A percentile compares a stretch with the other conserved stretches of the same genome.
Evolutionary conservation across 2,888 invertebrate species (phyloP).

Genomic region (Baccha elongata): DNA sequence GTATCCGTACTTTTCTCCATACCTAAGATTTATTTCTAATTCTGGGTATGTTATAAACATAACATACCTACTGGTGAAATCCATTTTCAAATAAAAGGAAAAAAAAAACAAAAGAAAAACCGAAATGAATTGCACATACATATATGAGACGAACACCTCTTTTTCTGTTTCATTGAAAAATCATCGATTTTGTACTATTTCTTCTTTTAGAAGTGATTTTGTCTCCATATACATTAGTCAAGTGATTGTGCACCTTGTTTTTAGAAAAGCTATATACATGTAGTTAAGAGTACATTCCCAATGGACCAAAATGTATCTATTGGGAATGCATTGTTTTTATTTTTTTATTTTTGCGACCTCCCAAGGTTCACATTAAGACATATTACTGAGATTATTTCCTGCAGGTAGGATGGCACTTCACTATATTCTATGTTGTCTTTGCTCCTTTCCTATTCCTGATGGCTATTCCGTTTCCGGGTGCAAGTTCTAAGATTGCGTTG

Average conservation of each 20-base stretch:
- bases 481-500: background rate
- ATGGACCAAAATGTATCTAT: constrained; percentile 1
- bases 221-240: constrained; percentile 22
- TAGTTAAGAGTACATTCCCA: too few species aligned
- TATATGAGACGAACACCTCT: constrained; percentile 21
- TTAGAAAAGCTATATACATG: constrained; percentile 30
- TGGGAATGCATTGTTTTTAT: constrained; percentile 47
- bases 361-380: constrained; percentile 53
- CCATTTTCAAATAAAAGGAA: background rate
- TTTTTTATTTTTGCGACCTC: constrained; percentile 41
- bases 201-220: constrained; percentile 14
- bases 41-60: too few species aligned
- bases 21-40: too few species aligned
- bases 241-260: constrained; percentile 30
- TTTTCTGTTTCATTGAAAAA: constrained; percentile 37
- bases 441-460: constrained; percentile 30
- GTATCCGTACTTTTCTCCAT: too few species aligned
- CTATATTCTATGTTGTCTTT: constrained; percentile 8
- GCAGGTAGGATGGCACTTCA: background rate
- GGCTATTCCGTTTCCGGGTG: background rate
- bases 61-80: background rate
- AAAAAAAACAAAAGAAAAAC: background rate
- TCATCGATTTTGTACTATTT: constrained; percentile 29
- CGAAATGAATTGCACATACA: constrained; percentile 14
- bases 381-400: constrained; percentile 51